A percentile compares a stretch with the other conserved stretches of the same genome.
phyloP scores from a whole-genome alignment of 1,140 invertebrate species.

The Drosophila mauritiana region DNA sequence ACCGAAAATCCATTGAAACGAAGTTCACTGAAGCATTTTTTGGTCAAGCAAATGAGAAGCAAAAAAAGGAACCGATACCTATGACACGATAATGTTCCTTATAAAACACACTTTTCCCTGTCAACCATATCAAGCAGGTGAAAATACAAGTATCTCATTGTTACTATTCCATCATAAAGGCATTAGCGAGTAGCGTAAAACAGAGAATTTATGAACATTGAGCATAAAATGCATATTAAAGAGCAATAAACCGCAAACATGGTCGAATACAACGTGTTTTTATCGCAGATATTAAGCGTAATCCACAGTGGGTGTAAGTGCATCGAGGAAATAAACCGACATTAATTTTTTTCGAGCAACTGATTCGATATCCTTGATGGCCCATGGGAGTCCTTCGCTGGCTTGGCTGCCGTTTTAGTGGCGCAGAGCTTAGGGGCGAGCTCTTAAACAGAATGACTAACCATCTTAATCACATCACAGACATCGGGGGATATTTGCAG shows the following conservation, averaged over 20 bases:
- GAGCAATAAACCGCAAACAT: background rate
- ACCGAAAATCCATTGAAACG: conserved; percentile 48
- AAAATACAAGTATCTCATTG: background rate
- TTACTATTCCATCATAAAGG: background rate
- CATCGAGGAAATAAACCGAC: conserved; percentile 18
- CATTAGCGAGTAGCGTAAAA: background rate
- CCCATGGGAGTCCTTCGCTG: conserved; percentile 13
- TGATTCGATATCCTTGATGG: conserved; percentile 18
- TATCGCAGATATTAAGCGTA: background rate
- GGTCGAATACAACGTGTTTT: background rate
- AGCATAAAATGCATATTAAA: background rate
- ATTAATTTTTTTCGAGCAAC: conserved; percentile 15
- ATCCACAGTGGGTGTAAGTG: background rate
- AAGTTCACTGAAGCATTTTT: conserved; percentile 62
- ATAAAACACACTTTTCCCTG: conserved; percentile 23
- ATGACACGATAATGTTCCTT: conserved; percentile 59
- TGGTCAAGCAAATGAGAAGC: conserved; percentile 6
- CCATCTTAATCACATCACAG: conserved; percentile 72
- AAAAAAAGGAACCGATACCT: conserved; percentile 65
- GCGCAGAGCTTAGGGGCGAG: conserved; percentile 62
- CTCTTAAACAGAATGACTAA: conserved; percentile 73
- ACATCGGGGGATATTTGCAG: conserved; percentile 18
- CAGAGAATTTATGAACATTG: background rate
- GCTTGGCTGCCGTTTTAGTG: conserved; percentile 31
- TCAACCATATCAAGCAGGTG: conserved; percentile 1